Evolutionary conservation across 2,888 invertebrate species (phyloP).

Genomic region (Rhagophthalmus giganteus): DNA sequence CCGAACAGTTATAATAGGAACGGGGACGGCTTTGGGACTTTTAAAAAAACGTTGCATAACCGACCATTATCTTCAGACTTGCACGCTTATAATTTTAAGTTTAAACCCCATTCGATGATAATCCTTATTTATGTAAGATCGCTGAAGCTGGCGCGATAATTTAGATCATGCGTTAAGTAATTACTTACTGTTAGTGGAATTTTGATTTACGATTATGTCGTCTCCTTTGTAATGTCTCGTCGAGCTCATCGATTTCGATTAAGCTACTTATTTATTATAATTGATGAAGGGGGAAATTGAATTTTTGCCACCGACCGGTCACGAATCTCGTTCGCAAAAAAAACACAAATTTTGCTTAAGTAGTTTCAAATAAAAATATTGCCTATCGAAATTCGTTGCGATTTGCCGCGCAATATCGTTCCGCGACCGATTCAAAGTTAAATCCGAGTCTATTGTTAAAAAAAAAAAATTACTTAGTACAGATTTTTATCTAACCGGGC

Average conservation of each 20-base stretch:
- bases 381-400: too few species aligned
- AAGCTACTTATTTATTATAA: too few species aligned
- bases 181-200: constrained; percentile 9
- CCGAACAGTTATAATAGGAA: constrained; percentile 22
- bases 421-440: too few species aligned
- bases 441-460: too few species aligned
- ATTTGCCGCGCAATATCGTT: too few species aligned
- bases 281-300: too few species aligned
- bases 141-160: constrained; percentile 10
- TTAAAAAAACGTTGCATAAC: constrained; percentile 11
- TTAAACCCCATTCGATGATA: constrained; percentile 14
- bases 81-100: constrained; percentile 22
- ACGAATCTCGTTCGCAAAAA: too few species aligned
- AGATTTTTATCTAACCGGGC: too few species aligned
- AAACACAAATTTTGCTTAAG: too few species aligned
- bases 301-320: too few species aligned
- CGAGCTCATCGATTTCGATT: constrained; percentile 9
- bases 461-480: too few species aligned
- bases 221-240: constrained; percentile 7
- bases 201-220: constrained; percentile 14
- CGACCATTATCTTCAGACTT: constrained; percentile 12
- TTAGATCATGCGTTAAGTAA: constrained; percentile 8
- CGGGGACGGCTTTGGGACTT: constrained; percentile 7
- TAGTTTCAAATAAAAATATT: too few species aligned
- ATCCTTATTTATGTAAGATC: constrained; percentile 13